Base-by-base conservation (phyloP, 2,113 vertebrate genomes). In the Malaclemys terrapin region DNA sequence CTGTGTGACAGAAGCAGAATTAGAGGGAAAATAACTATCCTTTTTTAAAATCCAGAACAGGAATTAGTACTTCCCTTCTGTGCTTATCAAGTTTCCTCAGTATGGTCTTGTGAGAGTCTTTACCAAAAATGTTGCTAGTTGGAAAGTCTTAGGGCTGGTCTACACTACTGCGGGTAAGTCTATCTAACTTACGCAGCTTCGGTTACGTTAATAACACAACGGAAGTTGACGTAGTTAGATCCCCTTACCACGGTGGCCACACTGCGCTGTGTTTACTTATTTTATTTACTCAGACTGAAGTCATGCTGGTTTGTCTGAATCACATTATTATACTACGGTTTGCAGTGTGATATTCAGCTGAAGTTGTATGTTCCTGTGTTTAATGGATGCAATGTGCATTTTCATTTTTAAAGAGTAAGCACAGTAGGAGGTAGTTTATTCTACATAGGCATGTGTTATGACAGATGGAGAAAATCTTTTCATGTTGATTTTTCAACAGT, bases 391-490 rank as follows among this genome's bases (percentile, higher is more conserved):
- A 92, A 90, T 3, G 5, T 96, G 82, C 92, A 87, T 90, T 95
- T 97, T 96, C 97, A 87, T 95, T 94, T 97, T 96, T 97, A 88
- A 94, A 97, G 95, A 95, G 91, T 96, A 89, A 97, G 95, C 85
- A 91, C 97, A 93, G 95, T 98, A 96, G 96, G 97, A 97, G 96
- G 89, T 97, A 97, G 95, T 97, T 98, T 93, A 96, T 98, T 98
- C 94, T 97, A 94, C 94, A 94, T 90, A 98, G 95, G 95, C 98
- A 97, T 98, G 98, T 98, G 97, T 97, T 96, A 97, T 98, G 97
- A 98, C 98, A 99, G 98, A 98, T 98, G 98, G 98, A 98, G 97
- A 96, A 97, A 97, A 97, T 97, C 97, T 98, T 97, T 98, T 98
- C 97, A 94, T 97, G 98, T 98, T 98, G 98, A 98, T 98, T 98